phyloP scores from a whole-genome alignment of 1,140 invertebrate genomes.

The Zaprionus camerounensis region DNA sequence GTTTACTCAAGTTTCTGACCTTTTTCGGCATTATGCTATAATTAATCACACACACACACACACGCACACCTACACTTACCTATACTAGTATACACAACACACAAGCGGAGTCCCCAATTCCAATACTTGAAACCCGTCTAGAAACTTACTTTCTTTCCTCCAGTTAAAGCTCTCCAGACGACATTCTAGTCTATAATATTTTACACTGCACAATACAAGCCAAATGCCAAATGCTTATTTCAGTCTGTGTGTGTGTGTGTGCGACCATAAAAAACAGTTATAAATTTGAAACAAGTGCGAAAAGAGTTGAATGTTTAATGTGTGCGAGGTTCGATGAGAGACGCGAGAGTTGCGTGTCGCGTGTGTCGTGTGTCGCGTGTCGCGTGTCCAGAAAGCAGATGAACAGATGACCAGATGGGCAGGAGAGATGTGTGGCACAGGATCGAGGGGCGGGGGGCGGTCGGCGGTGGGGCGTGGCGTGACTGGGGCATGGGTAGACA shows the following conservation, averaged over 20 bases:
- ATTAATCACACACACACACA: slow-evolving; percentile 46
- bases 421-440: slow-evolving; percentile 7
- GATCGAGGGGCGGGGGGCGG: not conserved
- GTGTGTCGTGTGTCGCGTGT: slow-evolving; percentile 27
- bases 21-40: slow-evolving; percentile 84
- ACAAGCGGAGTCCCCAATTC: slow-evolving; percentile 22
- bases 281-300: slow-evolving; percentile 61
- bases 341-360: not conserved
- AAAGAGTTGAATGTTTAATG: slow-evolving; percentile 49
- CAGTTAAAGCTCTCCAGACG: slow-evolving; percentile 46
- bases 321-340: slow-evolving; percentile 1
- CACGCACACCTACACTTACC: slow-evolving; percentile 1
- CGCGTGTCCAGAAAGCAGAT: slow-evolving; percentile 37
- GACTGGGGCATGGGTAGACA: slow-evolving; percentile 13
- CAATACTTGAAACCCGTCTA: not conserved
- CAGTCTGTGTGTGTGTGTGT: slow-evolving; percentile 42
- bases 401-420: slow-evolving; percentile 29
- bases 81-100: slow-evolving; percentile 12
- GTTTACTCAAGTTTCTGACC: slow-evolving; percentile 84
- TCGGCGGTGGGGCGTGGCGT: not conserved
- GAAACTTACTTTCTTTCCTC: slow-evolving; percentile 7
- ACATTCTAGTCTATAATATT: slow-evolving; percentile 57
- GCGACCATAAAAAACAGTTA: slow-evolving; percentile 59
- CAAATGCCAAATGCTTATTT: slow-evolving; percentile 70
- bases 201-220: slow-evolving; percentile 20